Percentiles rank a stretch among this genome's conserved stretches.
Evolutionary conservation across 2,888 invertebrate genomes (phyloP).

Genomic region (Amphiduros pacificus): DNA sequence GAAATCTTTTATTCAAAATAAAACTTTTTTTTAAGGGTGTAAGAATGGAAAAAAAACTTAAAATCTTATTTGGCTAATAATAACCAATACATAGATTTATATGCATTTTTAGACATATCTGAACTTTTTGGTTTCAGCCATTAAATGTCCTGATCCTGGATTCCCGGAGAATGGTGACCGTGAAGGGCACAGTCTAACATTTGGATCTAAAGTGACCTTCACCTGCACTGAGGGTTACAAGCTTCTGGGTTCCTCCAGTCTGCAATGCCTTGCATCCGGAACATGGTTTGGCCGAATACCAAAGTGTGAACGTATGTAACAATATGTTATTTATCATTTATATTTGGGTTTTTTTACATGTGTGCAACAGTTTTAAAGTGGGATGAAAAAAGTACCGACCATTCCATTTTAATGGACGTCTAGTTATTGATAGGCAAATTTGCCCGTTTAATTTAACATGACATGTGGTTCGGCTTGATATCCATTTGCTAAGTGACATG

Average conservation of each 20-base stretch:
- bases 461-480: no score
- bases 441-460: no score
- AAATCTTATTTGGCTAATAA: neutral
- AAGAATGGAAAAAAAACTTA: neutral
- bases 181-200: neutral
- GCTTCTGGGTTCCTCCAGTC: neutral
- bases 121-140: neutral
- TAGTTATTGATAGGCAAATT: no score
- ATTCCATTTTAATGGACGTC: no score
- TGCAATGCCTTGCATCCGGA: neutral
- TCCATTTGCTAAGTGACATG: no score
- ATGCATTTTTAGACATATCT: no score
- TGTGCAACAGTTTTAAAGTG: no score
- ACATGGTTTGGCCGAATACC: neutral
- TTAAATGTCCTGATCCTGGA: neutral
- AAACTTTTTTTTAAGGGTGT: neutral
- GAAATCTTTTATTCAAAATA: neutral
- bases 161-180: neutral
- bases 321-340: no score
- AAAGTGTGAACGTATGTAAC: neutral
- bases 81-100: no score
- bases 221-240: neutral
- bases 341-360: no score
- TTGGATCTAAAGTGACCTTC: neutral
- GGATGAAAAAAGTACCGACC: no score